A percentile compares a stretch with the other conserved stretches of the same genome.
phyloP scores from a whole-genome alignment of 2,797 vertebrate genomes.

The Cirrhinus mrigala region DNA sequence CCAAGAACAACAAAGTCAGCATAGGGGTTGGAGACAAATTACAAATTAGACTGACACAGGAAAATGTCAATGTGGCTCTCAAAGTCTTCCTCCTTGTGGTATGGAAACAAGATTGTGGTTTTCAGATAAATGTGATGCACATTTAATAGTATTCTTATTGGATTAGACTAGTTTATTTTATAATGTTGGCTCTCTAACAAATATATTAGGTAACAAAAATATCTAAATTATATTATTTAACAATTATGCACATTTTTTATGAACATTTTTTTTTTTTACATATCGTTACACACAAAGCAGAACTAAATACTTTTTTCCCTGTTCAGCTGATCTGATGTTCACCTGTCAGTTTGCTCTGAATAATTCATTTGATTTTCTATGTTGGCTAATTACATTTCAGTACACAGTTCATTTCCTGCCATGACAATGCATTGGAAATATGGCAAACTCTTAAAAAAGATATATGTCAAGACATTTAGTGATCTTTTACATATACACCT shows the following conservation, averaged over 20 bases:
- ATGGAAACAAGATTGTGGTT: conserved; percentile 18
- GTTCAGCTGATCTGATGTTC: conserved; percentile 4
- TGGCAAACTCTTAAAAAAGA: neutral
- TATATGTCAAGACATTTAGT: neutral
- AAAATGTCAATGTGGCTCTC: conserved; percentile 17
- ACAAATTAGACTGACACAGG: neutral
- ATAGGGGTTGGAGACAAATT: neutral
- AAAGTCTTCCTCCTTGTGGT: neutral
- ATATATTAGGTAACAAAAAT: neutral
- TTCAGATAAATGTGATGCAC: neutral
- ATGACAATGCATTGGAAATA: neutral
- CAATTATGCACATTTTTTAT: neutral
- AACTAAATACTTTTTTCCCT: neutral
- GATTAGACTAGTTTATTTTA: neutral
- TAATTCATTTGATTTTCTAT: conserved; percentile 43
- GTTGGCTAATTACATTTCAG: conserved; percentile 18
- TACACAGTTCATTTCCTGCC: neutral
- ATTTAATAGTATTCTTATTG: neutral
- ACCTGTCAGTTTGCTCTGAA: conserved; percentile 43
- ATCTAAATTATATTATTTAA: neutral
- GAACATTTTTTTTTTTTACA: neutral
- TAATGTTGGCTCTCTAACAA: neutral
- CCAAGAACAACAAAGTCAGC: conserved; percentile 41
- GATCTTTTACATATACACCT: neutral
- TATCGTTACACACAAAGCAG: neutral